Percentiles rank a stretch among this genome's conserved stretches.
phyloP scores from a whole-genome alignment of 2,888 invertebrate genomes.

The Phrixothrix hirtus region DNA sequence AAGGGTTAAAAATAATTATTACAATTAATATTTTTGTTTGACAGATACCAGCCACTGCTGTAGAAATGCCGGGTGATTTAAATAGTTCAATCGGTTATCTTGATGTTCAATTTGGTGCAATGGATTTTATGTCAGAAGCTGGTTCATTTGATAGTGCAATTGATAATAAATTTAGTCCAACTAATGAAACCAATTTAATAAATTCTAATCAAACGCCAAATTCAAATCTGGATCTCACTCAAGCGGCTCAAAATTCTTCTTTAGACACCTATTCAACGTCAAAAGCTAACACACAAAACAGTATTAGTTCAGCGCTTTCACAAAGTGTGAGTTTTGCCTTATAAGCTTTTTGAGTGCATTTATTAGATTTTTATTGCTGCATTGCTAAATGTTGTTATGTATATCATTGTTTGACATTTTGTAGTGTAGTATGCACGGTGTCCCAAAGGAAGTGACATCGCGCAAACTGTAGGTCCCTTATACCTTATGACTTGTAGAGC shows the following conservation, averaged over 20 bases:
- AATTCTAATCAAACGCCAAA: constrained; percentile 47
- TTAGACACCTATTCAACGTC: constrained; percentile 56
- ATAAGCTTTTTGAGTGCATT: too few relatives aligned
- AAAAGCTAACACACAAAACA: constrained; percentile 51
- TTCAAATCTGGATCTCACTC: constrained; percentile 49
- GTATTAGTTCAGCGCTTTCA: constrained; percentile 54
- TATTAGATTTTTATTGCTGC: too few relatives aligned
- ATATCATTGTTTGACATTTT: too few relatives aligned
- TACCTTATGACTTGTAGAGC: too few relatives aligned
- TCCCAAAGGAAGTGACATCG: too few relatives aligned
- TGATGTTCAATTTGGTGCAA: constrained; percentile 92
- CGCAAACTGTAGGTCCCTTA: too few relatives aligned
- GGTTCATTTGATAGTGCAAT: constrained; percentile 56
- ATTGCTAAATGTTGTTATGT: too few relatives aligned
- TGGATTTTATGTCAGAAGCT: constrained; percentile 71
- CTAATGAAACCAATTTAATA: constrained; percentile 46
- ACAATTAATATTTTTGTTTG: too few relatives aligned
- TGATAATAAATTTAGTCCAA: constrained; percentile 56
- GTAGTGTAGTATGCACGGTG: too few relatives aligned
- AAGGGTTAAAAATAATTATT: too few relatives aligned
- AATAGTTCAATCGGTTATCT: constrained; percentile 74
- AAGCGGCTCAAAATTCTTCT: constrained; percentile 58
- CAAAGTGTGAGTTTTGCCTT: constrained; percentile 52
- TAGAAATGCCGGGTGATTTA: constrained; percentile 94
- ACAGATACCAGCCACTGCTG: constrained; percentile 92